These are phyloP conservation scores for Leucania comma DNA, from an alignment of 2,888 invertebrate genomes.

Conservation along the genomic window DNA sequence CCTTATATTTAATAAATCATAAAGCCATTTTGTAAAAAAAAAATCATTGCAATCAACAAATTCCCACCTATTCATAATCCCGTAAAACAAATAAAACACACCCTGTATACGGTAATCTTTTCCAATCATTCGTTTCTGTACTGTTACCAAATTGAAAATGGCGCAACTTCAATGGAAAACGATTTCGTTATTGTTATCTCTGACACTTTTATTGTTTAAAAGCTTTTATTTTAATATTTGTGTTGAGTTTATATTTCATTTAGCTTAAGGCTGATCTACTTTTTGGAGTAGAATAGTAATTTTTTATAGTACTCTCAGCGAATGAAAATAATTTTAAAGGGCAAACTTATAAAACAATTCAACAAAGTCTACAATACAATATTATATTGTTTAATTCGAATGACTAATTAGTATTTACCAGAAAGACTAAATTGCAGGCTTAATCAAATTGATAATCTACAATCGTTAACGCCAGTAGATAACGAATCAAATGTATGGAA, in stretches of 20 bases:
- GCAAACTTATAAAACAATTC: background rate
- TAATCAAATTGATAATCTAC: no score
- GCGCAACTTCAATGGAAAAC: conserved; percentile 70
- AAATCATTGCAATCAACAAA: conserved; percentile 2
- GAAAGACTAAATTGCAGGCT: no score
- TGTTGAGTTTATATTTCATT: conserved; percentile 7
- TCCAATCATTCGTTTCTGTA: conserved; percentile 66
- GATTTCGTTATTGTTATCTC: conserved; percentile 47
- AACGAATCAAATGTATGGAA: no score
- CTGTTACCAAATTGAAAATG: conserved; percentile 71
- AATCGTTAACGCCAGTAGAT: no score
- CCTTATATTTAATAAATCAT: no score
- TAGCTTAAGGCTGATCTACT: background rate
- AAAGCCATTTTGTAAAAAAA: background rate
- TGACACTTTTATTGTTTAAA: conserved; percentile 51
- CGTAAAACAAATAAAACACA: conserved; percentile 42
- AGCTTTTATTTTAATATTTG: conserved; percentile 25
- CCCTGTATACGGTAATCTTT: conserved; percentile 69
- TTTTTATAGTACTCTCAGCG: no score
- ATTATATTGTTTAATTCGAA: no score
- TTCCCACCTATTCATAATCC: conserved; percentile 16
- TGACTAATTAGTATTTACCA: no score
- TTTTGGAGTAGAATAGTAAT: background rate
- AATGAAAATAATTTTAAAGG: background rate
- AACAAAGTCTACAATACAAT: no score